Evolutionary conservation across 2,797 vertebrate genomes (phyloP).

Genomic region (Pelobates cultripes): DNA sequence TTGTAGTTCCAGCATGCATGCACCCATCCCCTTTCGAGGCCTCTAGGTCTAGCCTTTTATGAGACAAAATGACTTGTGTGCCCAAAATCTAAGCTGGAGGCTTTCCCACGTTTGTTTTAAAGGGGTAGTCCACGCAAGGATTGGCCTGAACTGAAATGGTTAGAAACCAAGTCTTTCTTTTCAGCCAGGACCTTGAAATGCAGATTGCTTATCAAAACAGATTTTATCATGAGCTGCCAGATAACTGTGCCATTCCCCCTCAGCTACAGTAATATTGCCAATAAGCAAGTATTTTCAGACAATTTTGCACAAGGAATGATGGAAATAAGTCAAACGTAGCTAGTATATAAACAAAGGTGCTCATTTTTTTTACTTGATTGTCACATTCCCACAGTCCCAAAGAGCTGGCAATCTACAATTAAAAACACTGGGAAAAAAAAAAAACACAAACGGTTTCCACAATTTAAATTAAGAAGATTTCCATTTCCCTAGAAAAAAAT

Average conservation of each 20-base stretch:
- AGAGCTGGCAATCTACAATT: no score
- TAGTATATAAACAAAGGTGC: no score
- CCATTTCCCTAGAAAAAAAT: no score
- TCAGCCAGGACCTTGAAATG: slow-evolving; percentile 5
- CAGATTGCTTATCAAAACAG: slow-evolving; percentile 10
- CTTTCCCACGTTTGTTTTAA: slow-evolving; percentile 43
- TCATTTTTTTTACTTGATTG: no score
- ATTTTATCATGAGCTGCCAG: slow-evolving; percentile 10
- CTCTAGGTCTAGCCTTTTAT: slow-evolving; percentile 40
- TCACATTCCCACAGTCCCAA: no score
- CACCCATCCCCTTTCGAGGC: slow-evolving; percentile 29
- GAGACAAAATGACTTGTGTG: slow-evolving; percentile 41
- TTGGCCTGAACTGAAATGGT: slow-evolving; percentile 25
- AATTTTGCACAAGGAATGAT: no score
- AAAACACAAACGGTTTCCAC: no score
- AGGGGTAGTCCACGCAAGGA: slow-evolving; percentile 8
- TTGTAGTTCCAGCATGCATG: slow-evolving; percentile 3
- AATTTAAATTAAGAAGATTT: no score
- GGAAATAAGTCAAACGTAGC: no score
- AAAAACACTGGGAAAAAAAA: no score
- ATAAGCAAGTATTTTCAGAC: not conserved
- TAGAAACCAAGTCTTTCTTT: slow-evolving; percentile 6
- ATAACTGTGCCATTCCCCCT: not conserved
- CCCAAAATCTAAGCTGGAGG: slow-evolving; percentile 28
- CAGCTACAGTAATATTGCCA: not conserved